Base-by-base conservation (phyloP, 2,797 vertebrate genomes). In the Rhodeus uyekii region DNA sequence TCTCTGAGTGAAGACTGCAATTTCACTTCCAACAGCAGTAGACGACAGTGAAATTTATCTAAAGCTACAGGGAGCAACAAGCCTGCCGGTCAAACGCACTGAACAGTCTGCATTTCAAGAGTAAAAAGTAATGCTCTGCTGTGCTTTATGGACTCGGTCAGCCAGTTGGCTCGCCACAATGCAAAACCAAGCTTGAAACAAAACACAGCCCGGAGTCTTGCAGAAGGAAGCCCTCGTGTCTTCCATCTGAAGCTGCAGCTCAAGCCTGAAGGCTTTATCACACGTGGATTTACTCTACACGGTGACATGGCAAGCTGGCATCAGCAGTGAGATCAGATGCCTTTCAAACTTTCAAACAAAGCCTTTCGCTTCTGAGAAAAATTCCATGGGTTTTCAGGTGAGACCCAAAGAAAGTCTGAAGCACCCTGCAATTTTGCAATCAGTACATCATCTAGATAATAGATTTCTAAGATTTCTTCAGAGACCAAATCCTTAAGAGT, bases 141-240 rank as follows among this genome's bases (percentile, higher is more conserved):
- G 39, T 71, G 67, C 55, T 55, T 61, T 18, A 72, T 71, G 53
- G 50, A 71, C 18, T 44, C 32, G 50, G 6, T 36, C 32, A n/a
- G 38, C 65, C 78, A 80, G 27, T 44, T 80, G 78, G 67, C 48
- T 60, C 38, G 1, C 24, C 50, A 32, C 27, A 22, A 8, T 61
- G 67, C 50, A 69, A n/a, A 69, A 42, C 65, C 27, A 29, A n/a
- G 36, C 65, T 44, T 78, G 76, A 67, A 78, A 65, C 44, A 78
- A 50, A 65, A 65, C 24, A 24, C 42, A 78, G 32, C 44, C 46
- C 4, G n/a, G 46, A 78, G 76, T 46, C 44, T 50, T 42, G 9
- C 76, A 78, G 63, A 79, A 69, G 36, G 50, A 79, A 69, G 48
- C n/a, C n/a, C 46, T 67, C 22, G 8, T 55, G 64, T 68, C 64